Base-by-base conservation (phyloP, 1,140 invertebrate genomes). In the Drosophila malerkotliana region DNA sequence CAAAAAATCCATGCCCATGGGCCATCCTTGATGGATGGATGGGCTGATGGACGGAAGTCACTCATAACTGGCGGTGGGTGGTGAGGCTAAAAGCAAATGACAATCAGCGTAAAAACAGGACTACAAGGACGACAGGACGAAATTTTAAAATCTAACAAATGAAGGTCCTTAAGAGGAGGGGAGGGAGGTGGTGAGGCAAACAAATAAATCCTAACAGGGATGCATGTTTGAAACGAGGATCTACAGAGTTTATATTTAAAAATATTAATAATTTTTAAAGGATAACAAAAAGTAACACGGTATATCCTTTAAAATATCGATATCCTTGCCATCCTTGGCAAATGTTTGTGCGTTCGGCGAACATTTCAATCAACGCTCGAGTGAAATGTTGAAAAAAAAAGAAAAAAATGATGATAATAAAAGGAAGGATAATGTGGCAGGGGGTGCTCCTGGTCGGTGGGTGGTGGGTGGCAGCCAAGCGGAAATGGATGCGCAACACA, bases 291-390 rank as follows among this genome's bases (percentile, higher is more conserved):
- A 21, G 3, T 28, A 28, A 6, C 26, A 28, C 6, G 7, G 6
- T 8, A 44, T 44, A 44, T 18, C 14, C 41, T 44, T 44, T 47
- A 47, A 21, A 21, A 21, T 47, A 47, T 47, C 44, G 44, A 47
- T 47, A 47, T 47, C 45, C 49, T 39, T 26, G 47, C 18, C 64
- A 37, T 10, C 15, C 24, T n/a, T n/a, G 44, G 37, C 12, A 45
- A 12, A 30, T 18, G n/a, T 39, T 14, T 51, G 39, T 49, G 4
- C 45, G 79, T 71, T 83, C 74, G 83, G 52, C 78, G 78, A 87
- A 88, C 82, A 87, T 87, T 87, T 87, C 82, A 87, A 87, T 87
- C 82, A 87, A 88, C 82, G 82, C 79, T 88, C 83, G 79, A 85
- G 82, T 87, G 78, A 87, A 87, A 85, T 82, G 84, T 82, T 69